Evolutionary conservation across 2,797 vertebrate genomes (phyloP), one percentile per base, ranked within the genome.

Genomic region (Borostomias antarcticus): DNA sequence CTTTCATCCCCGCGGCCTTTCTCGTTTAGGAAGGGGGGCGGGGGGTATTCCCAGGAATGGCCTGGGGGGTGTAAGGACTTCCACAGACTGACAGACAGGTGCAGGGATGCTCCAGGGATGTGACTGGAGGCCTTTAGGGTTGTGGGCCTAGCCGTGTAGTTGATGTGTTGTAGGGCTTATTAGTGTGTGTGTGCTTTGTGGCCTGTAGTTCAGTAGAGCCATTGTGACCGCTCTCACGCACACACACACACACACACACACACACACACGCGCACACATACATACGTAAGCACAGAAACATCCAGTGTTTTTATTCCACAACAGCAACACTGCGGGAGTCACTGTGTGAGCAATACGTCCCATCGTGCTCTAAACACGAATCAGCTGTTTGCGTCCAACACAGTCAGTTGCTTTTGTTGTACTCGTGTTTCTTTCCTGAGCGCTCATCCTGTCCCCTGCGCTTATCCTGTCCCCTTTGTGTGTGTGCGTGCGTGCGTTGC

Each of bases 191-290:
- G n/a, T n/a, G n/a, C n/a, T n/a, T n/a, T n/a, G n/a, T n/a, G n/a
- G n/a, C n/a, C n/a, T n/a, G n/a, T n/a, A 61, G 57, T 62, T 76
- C 28, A 68, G 52, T 72, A 64, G 61, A 54, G 74, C 58, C 73
- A 68, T 53, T 58, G 57, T 50, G 66, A 68, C 40, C 17, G 19
- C 48, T 9, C 48, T 58, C 64, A 62, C 23, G 6, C 43, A 32
- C 43, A 29, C 53, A 48, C 54, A 58, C 30, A 15, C 19, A 25
- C 47, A 48, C 47, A 48, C 47, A 48, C 47, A 48, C 47, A 19
- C 47, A 19, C 45, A 56, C 64, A 63, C 19, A 13, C 48, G 28
- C 48, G 25, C 56, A 48, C 54, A 58, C 30, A 15, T 6, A 25
- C 47, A 48, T n/a, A 48, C 47, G 5, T n/a, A 19, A 17, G 5